Evolutionary conservation across 2,113 vertebrate genomes (phyloP), one percentile per base, ranked within the genome.

Genomic region (Accipiter virgatus): DNA sequence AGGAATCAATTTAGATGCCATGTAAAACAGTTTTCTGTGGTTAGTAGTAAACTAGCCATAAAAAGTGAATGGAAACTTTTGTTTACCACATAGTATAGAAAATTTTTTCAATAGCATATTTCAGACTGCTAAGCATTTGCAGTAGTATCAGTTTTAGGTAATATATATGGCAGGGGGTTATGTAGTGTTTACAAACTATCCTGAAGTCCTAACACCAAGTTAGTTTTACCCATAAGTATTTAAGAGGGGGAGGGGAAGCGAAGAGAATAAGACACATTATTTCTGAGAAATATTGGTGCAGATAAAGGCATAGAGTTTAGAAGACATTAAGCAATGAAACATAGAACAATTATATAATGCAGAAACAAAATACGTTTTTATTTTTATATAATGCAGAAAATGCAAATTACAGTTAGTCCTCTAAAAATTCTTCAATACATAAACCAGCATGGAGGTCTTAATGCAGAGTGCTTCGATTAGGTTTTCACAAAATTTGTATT

Each of bases 401-500:
- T 3, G 6, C 32, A 50, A 62, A 40, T 72, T 75, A 31, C 7
- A 50, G 40, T 72, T 78, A 92, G 65, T 80, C 43, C 26, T 95
- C 71, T 85, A 77, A 81, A 81, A 93, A 72, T 82, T 94, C 73
- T 83, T 92, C 88, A 43, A 81, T 13, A 55, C 20, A 22, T 48
- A 93, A 91, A 93, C 73, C 56, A 87, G 34, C 45, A 50, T 84
- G 63, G 47, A 77, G 52, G 61, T 94, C 86, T 71, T 56, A 59
- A 75, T 68, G 79, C 42, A 73, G 88, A 72, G 73, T 63, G 40
- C 86, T 96, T 97, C 92, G 92, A 42, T 79, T 82, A 61, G 56
- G n/a, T 95, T 96, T 91, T 97, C 86, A 92, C 81, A 89, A 79
- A 75, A 92, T 89, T 91, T 90, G 27, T 84, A 94, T 93, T 95